phyloP scores from a whole-genome alignment of 2,797 vertebrate genomes.

The Pangasius larnaudii region DNA sequence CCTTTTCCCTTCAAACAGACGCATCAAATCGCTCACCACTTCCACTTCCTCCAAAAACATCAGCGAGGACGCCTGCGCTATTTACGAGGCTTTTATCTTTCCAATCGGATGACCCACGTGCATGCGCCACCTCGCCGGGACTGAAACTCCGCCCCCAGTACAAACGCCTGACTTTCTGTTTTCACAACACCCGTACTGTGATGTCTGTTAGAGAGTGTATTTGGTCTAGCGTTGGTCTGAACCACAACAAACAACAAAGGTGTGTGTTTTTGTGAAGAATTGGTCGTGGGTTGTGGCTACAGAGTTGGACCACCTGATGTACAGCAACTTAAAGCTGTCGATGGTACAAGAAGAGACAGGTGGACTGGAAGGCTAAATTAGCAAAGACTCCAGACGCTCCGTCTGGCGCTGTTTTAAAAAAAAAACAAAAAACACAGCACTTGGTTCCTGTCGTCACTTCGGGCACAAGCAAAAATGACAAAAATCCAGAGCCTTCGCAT shows the following conservation, averaged over 20 bases:
- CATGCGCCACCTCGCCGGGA: background rate
- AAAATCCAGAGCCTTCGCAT: background rate
- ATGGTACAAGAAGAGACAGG: background rate
- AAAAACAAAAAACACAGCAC: background rate
- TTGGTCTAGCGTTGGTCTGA: background rate
- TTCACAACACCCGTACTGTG: background rate
- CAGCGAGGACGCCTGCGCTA: background rate
- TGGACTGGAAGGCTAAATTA: slow-evolving; percentile 13
- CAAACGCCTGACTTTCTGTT: background rate
- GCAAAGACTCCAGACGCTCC: slow-evolving; percentile 9
- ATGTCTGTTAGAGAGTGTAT: background rate
- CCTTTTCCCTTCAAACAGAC: background rate
- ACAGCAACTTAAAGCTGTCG: background rate
- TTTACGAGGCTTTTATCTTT: background rate
- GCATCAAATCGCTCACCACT: background rate
- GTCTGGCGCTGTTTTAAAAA: slow-evolving; percentile 5
- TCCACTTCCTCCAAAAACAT: background rate
- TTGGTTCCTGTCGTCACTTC: background rate
- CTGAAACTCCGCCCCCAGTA: background rate
- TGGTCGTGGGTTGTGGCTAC: too few species aligned
- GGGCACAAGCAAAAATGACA: background rate
- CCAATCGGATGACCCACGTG: background rate
- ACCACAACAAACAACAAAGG: background rate
- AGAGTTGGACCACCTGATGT: background rate
- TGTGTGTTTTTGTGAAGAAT: background rate